These are phyloP conservation scores for Caenorhabditis tropicalis DNA, from an alignment of 1,140 invertebrate species.

Conservation along the genomic window DNA sequence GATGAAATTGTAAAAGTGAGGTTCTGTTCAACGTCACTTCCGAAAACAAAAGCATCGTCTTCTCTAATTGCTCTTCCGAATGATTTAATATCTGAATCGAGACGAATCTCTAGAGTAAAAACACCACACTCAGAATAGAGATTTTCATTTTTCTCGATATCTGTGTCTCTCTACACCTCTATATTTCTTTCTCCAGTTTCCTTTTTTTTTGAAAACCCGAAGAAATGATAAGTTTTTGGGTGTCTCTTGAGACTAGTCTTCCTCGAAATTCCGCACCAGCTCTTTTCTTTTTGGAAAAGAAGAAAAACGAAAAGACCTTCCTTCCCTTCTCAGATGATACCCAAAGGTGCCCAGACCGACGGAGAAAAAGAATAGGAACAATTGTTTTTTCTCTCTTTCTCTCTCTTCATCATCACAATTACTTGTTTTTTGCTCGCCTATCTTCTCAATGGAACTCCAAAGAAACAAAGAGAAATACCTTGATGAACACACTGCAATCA, in stretches of 20 bases:
- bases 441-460: neutral
- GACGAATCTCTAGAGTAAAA: neutral
- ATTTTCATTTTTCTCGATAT: neutral
- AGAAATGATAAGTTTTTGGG: slow-evolving; percentile 28
- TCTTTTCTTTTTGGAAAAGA: neutral
- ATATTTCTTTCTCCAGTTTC: neutral
- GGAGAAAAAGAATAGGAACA: neutral
- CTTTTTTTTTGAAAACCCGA: neutral
- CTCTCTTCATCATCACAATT: neutral
- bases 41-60: no score
- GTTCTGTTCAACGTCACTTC: no score
- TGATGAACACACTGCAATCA: slow-evolving; percentile 36
- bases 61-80: neutral
- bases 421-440: neutral
- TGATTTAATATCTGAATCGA: neutral
- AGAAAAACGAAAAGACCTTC: neutral
- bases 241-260: neutral
- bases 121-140: neutral
- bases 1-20: no score
- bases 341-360: neutral
- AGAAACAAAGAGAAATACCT: slow-evolving; percentile 33
- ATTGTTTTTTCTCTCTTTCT: neutral
- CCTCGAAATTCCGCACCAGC: neutral
- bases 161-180: neutral
- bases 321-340: neutral